These are phyloP conservation scores for Papilio helenus DNA, from an alignment of 1,140 invertebrate genomes.

Conservation along the genomic window DNA sequence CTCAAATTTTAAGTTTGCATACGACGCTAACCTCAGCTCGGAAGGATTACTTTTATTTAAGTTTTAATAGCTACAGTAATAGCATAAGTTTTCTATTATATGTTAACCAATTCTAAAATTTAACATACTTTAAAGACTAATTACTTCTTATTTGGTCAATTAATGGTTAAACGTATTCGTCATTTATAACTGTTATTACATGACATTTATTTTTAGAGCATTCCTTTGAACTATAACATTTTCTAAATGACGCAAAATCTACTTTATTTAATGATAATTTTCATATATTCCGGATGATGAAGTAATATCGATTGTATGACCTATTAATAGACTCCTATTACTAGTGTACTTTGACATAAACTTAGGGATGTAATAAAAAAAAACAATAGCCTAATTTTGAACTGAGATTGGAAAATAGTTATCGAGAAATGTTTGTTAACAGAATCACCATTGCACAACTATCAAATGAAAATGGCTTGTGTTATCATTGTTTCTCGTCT, in stretches of 20 bases:
- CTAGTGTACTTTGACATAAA: not conserved
- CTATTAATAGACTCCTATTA: not conserved
- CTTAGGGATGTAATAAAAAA: not conserved
- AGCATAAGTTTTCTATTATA: not conserved
- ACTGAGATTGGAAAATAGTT: not conserved
- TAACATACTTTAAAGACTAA: not conserved
- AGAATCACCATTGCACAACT: not conserved
- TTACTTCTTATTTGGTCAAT: not conserved
- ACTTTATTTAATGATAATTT: not conserved
- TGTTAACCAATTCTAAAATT: not conserved
- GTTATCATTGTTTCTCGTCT: not conserved
- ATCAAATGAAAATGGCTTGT: not conserved
- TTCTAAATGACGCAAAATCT: too few species aligned
- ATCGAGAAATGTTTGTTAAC: not conserved
- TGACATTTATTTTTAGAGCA: too few species aligned
- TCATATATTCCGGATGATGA: not conserved
- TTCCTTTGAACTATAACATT: too few species aligned
- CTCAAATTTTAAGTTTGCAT: not conserved
- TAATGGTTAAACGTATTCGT: too few species aligned
- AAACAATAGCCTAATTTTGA: not conserved
- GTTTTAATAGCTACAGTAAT: conserved; percentile 14
- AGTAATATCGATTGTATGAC: not conserved
- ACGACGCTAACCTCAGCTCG: not conserved
- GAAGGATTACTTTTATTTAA: not conserved
- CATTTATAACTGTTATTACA: too few species aligned